These are phyloP conservation scores for Xylocopa sonorina DNA, from an alignment of 1,140 invertebrate genomes.

Conservation along the genomic window DNA sequence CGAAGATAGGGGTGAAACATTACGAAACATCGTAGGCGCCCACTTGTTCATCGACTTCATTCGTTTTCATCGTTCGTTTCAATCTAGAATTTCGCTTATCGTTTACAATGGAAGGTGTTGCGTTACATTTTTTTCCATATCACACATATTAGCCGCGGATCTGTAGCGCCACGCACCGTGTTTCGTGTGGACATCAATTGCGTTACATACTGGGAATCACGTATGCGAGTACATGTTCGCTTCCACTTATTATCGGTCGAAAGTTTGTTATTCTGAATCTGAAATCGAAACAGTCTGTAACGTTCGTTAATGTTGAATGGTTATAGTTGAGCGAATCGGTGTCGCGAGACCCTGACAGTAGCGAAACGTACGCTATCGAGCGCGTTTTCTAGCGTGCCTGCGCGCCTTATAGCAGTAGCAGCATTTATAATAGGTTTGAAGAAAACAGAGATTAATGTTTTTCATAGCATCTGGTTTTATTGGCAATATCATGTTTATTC, in stretches of 20 bases:
- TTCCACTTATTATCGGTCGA: not conserved
- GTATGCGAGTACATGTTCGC: not conserved
- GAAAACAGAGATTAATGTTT: no score
- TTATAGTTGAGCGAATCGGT: slow-evolving; percentile 20
- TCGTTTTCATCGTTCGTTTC: not conserved
- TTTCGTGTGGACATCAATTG: no score
- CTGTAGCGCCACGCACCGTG: no score
- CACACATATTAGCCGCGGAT: not conserved
- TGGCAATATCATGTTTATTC: no score
- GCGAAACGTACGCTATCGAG: not conserved
- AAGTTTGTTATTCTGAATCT: not conserved
- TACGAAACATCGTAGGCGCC: not conserved
- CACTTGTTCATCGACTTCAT: not conserved
- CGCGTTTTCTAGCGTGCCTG: not conserved
- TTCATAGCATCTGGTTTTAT: no score
- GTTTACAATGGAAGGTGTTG: slow-evolving; percentile 6
- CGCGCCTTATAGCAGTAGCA: no score
- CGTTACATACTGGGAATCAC: not conserved
- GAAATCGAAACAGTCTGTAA: not conserved
- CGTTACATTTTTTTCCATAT: not conserved
- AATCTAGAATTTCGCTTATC: slow-evolving; percentile 33
- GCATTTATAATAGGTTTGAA: no score
- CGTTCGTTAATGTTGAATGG: slow-evolving; percentile 38
- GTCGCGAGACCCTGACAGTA: slow-evolving; percentile 7
- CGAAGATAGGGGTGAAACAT: not conserved